Evolutionary conservation across 2,797 vertebrate species (phyloP).

Genomic region (Coregonus suidteri): DNA sequence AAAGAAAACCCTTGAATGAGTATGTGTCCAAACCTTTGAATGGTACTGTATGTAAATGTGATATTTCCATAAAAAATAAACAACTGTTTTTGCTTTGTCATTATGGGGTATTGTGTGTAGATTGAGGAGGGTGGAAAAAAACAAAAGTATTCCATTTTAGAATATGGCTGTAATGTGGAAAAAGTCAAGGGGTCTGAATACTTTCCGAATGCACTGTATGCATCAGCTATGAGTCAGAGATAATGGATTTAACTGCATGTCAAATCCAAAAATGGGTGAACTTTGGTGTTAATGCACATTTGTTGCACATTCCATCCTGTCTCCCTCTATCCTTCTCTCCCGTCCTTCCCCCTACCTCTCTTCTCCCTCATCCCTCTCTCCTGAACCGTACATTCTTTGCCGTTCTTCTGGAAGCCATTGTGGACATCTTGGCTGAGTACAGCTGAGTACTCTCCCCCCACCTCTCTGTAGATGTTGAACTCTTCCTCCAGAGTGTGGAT

Average conservation of each 20-base stretch:
- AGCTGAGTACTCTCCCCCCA: slow-evolving; percentile 83
- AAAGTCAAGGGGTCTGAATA: too few relatives aligned
- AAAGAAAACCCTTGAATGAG: too few relatives aligned
- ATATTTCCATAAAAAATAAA: too few relatives aligned
- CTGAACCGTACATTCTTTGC: slow-evolving; percentile 76
- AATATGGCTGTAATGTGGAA: too few relatives aligned
- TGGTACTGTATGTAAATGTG: too few relatives aligned
- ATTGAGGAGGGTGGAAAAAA: too few relatives aligned
- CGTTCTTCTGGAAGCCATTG: slow-evolving; percentile 82
- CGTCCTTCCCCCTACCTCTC: slow-evolving; percentile 15
- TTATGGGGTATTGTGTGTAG: too few relatives aligned
- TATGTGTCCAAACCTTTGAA: too few relatives aligned
- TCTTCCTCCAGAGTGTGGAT: slow-evolving; percentile 88
- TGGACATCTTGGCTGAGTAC: slow-evolving; percentile 74
- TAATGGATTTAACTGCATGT: neutral
- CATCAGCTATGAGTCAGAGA: neutral
- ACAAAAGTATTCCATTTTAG: too few relatives aligned
- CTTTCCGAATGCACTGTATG: too few relatives aligned
- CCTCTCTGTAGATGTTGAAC: slow-evolving; percentile 90
- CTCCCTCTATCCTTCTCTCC: neutral
- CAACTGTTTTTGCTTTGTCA: too few relatives aligned
- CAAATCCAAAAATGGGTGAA: neutral
- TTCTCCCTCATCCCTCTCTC: neutral
- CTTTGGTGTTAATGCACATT: neutral
- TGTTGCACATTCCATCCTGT: neutral